These are phyloP conservation scores for Corapipo altera DNA, from an alignment of 2,113 vertebrate genomes.

Conservation along the genomic window DNA sequence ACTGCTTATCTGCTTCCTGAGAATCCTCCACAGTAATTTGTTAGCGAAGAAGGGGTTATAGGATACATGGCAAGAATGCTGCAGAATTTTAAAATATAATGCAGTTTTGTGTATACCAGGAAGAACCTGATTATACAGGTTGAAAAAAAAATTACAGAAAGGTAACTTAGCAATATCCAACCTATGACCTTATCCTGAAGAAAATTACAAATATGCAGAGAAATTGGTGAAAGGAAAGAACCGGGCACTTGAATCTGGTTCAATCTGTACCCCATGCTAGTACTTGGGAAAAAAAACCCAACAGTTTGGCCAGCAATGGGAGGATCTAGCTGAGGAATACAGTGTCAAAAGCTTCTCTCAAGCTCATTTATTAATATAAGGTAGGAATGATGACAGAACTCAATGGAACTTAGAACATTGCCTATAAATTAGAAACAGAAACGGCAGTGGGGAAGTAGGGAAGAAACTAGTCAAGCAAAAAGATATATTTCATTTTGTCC, in stretches of 20 bases:
- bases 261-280: not conserved
- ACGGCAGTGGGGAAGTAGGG: not conserved
- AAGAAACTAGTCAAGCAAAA: not conserved
- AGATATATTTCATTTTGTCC: not conserved
- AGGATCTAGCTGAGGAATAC: not conserved
- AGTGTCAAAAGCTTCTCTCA: not conserved
- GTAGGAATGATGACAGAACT: not conserved
- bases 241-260: not conserved
- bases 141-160: not conserved
- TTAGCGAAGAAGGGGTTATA: not conserved
- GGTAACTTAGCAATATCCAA: not conserved
- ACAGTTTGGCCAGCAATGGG: not conserved
- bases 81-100: not conserved
- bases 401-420: not conserved
- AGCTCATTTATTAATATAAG: not conserved
- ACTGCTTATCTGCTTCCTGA: not conserved
- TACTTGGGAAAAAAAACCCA: not conserved
- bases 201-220: not conserved
- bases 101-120: not conserved
- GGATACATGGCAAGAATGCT: not conserved
- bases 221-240: not conserved
- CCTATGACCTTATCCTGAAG: not conserved
- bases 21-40: not conserved
- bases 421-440: not conserved
- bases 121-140: not conserved